Conservation (phyloP, 1,140 invertebrate genomes). For the Tetramorium parvispinum region DNA sequence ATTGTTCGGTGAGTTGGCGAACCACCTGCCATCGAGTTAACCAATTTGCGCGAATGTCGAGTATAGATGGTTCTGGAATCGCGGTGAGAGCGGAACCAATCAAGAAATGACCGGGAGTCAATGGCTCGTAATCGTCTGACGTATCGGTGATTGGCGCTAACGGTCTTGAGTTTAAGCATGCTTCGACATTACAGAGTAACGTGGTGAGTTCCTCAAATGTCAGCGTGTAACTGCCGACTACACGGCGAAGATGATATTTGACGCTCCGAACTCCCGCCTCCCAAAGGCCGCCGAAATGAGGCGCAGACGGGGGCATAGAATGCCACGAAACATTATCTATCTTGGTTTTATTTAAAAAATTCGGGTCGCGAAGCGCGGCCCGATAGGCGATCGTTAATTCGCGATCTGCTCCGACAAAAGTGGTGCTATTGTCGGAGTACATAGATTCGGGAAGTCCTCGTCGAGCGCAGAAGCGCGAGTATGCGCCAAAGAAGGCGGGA, state of each 20-base stretch:
- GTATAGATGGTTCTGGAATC: not conserved
- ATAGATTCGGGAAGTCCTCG: slow-evolving; percentile 69
- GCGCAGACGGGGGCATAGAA: no score
- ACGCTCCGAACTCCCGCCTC: not conserved
- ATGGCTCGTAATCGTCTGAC: not conserved
- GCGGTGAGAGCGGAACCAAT: not conserved
- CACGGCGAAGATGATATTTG: not conserved
- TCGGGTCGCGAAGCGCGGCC: not conserved
- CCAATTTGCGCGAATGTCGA: not conserved
- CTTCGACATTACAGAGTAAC: not conserved
- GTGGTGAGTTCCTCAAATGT: not conserved
- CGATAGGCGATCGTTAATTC: slow-evolving; percentile 6
- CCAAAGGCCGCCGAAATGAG: no score
- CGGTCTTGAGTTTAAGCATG: not conserved
- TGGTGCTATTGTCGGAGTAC: slow-evolving; percentile 78
- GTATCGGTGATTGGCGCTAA: not conserved
- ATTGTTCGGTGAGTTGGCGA: not conserved
- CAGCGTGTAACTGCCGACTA: not conserved
- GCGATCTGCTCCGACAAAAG: slow-evolving; percentile 57
- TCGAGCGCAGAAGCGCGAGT: slow-evolving; percentile 76
- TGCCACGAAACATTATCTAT: no score
- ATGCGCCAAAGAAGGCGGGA: slow-evolving; percentile 76
- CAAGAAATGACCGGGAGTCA: not conserved
- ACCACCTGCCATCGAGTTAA: not conserved
- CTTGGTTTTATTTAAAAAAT: not conserved